Base-by-base conservation (phyloP, 2,888 invertebrate species). In the Pseudococcus jackbeardsleyi region DNA sequence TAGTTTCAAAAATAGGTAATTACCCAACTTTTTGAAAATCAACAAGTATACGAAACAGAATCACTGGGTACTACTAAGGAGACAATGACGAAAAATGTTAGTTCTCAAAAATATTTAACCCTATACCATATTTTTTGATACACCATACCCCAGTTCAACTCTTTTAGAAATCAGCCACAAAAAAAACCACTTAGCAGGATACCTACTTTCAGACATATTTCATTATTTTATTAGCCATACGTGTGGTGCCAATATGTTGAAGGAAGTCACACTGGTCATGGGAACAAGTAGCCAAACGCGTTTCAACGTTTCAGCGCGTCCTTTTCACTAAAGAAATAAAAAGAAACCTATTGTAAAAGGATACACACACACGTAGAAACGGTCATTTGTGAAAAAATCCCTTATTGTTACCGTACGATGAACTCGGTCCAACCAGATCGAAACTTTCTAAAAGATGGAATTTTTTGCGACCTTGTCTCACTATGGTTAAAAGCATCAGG, bases 251-350 rank as follows among this genome's bases (percentile, higher is more conserved):
- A 77, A 17, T 17, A 33, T 77, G 77, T 77, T 77, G 77, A 77
- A 77, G 77, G 77, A 77, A 77, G 77, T 77, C 77, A 11, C 6
- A 17, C 22, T 22, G 77, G 77, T 39, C 39, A 77, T 77, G 77
- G 77, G 77, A 77, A 77, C 77, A 77, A 77, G 77, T 77, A 77
- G 77, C 77, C 39, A 39, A 77, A 77, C 39, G 77, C 22, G n/a
- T 54, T 54, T 54, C 26, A 15, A 50, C 15, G 48, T 50, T 50
- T 50, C 4, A 7, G 22, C 22, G 22, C 22, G 22, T 64, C 9
- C 64, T 19, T 22, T 19, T 64, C 64, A 22, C 12, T 11, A 15
- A 50, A 22, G 22, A 3, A 64, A 64, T 64, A 50, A 64, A 64
- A 22, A 64, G 11, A n/a, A 22, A 64, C 7, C 64, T 64, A 64